These are phyloP conservation scores for Caenorhabditis sp. DNA, from an alignment of 2,888 invertebrate species.

Conservation along the genomic window DNA sequence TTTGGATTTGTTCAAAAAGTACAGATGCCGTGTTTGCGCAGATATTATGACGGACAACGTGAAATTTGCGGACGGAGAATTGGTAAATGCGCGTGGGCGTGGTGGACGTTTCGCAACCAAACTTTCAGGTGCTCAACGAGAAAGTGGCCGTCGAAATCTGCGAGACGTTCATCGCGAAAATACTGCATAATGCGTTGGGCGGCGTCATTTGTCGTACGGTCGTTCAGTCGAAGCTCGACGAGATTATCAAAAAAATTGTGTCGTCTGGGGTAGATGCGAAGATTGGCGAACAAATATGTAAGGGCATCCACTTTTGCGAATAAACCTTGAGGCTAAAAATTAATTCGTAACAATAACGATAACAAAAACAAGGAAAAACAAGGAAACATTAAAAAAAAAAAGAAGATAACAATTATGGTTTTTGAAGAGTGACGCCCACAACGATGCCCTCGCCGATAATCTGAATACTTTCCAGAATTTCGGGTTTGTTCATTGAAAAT, in stretches of 20 bases:
- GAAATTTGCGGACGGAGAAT: slow-evolving; percentile 31
- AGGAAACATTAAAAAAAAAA: slow-evolving; percentile 2
- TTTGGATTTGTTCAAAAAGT: slow-evolving; percentile 37
- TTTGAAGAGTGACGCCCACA: slow-evolving; percentile 20
- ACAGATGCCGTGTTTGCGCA: slow-evolving; percentile 33
- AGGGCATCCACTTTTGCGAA: slow-evolving; percentile 19
- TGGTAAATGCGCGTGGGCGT: no score
- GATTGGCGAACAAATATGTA: slow-evolving; percentile 23
- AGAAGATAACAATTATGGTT: slow-evolving; percentile 13
- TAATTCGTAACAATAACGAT: background rate
- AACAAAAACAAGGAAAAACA: background rate
- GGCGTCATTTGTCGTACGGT: slow-evolving; percentile 35
- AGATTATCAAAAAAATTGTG: slow-evolving; percentile 18
- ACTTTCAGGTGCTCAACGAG: slow-evolving; percentile 41
- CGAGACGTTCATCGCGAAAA: slow-evolving; percentile 30
- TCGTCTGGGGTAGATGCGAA: slow-evolving; percentile 4
- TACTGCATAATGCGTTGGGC: slow-evolving; percentile 37
- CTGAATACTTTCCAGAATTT: slow-evolving; percentile 61
- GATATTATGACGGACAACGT: slow-evolving; percentile 45
- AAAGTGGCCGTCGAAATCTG: slow-evolving; percentile 36
- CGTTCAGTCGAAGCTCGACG: slow-evolving; percentile 28
- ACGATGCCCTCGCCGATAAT: slow-evolving; percentile 63
- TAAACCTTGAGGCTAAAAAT: no score
- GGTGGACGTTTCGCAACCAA: background rate
- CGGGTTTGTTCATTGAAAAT: slow-evolving; percentile 54